These are phyloP conservation scores for Cyphomyrus discorhynchus DNA, from an alignment of 2,113 vertebrate genomes.

Conservation along the genomic window DNA sequence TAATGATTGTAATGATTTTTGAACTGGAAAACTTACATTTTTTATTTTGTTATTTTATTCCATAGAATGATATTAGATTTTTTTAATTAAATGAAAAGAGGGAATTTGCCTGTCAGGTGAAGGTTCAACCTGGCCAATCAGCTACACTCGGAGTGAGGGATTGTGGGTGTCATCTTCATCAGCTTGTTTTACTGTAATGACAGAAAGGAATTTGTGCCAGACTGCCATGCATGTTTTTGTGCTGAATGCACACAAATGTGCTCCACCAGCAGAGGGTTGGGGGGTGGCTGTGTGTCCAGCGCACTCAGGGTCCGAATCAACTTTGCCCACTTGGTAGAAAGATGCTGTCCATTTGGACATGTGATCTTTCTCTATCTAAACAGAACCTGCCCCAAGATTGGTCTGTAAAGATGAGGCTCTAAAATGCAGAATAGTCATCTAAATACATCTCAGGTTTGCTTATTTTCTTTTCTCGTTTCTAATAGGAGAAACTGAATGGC, in stretches of 20 bases:
- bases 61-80: not conserved
- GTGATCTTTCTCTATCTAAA: not conserved
- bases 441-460: conserved; percentile 3
- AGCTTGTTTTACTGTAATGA: not conserved
- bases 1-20: not conserved
- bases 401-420: not conserved
- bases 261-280: not conserved
- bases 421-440: not conserved
- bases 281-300: not conserved
- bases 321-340: not conserved
- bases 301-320: not conserved
- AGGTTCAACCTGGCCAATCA: not conserved
- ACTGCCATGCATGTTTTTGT: not conserved
- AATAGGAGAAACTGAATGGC: not conserved
- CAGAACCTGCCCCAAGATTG: not conserved
- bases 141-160: not conserved
- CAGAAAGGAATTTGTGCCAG: not conserved
- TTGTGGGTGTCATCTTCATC: not conserved
- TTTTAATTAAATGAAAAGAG: not conserved
- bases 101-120: not conserved
- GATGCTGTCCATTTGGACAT: not conserved
- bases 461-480: not conserved
- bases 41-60: conserved; percentile 8
- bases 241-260: not conserved
- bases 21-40: conserved; percentile 13